These are phyloP conservation scores for Epinotia brunnichana DNA, from an alignment of 2,888 invertebrate species.

Conservation along the genomic window DNA sequence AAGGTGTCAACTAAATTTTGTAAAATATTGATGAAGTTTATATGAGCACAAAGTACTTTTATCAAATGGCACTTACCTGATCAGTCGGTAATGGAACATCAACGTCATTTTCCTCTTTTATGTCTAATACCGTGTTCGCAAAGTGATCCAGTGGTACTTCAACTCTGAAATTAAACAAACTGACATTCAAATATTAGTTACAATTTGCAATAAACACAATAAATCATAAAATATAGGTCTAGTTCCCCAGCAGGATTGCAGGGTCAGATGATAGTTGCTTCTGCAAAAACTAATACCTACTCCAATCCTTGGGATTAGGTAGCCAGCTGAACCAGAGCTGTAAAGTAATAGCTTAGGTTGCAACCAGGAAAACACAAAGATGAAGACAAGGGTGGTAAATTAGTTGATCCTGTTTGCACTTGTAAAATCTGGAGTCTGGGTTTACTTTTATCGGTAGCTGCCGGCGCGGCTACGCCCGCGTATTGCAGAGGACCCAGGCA, in stretches of 20 bases:
- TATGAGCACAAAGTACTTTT: neutral
- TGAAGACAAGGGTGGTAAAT: neutral
- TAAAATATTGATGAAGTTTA: neutral
- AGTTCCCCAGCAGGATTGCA: slow-evolving; percentile 2
- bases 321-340: slow-evolving; percentile 1
- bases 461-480: too few species aligned
- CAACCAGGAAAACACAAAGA: neutral
- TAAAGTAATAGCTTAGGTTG: neutral
- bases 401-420: neutral
- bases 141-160: slow-evolving; percentile 87
- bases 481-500: too few species aligned
- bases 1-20: neutral
- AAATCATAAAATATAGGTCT: neutral
- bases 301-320: slow-evolving; percentile 4
- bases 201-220: slow-evolving; percentile 29
- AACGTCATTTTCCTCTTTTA: slow-evolving; percentile 86
- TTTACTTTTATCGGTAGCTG: too few species aligned
- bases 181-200: slow-evolving; percentile 44
- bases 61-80: slow-evolving; percentile 85
- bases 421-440: too few species aligned
- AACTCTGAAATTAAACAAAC: slow-evolving; percentile 77
- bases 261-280: neutral
- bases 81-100: slow-evolving; percentile 92
- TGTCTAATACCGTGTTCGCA: slow-evolving; percentile 71
- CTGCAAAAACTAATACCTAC: neutral